Conservation (phyloP, 2,888 invertebrate species). For the Clunio marinus region DNA sequence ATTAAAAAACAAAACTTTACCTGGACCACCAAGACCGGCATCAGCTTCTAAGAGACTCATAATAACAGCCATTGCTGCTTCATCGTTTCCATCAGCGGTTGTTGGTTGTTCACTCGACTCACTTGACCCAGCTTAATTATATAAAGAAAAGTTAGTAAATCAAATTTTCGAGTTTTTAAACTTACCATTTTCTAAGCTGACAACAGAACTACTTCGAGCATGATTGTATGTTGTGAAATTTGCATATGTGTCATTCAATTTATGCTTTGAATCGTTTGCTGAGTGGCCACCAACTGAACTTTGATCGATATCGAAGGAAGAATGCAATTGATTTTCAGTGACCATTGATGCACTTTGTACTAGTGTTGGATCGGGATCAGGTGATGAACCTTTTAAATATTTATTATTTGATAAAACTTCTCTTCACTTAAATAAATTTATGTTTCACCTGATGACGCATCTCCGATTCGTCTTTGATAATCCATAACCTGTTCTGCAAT, state of each 20-base stretch:
- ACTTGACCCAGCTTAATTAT: constrained; percentile 42
- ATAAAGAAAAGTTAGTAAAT: background rate
- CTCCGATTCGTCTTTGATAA: constrained; percentile 55
- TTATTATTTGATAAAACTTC: background rate
- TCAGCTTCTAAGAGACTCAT: constrained; percentile 74
- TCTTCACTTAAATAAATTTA: background rate
- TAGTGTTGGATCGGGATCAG: constrained; percentile 48
- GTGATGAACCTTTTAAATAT: constrained; percentile 47
- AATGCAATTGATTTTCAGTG: constrained; percentile 15
- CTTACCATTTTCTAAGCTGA: constrained; percentile 46
- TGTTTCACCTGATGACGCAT: constrained; percentile 51
- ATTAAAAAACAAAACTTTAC: no score
- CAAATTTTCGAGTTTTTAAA: constrained; percentile 5
- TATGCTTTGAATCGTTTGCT: constrained; percentile 43
- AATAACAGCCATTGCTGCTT: constrained; percentile 87
- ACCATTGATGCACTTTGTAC: background rate
- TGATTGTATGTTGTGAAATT: constrained; percentile 42
- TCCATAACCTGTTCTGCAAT: constrained; percentile 75
- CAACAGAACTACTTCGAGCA: constrained; percentile 49
- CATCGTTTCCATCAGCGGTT: constrained; percentile 69
- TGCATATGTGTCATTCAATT: constrained; percentile 45
- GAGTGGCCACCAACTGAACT: constrained; percentile 40
- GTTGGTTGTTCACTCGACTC: constrained; percentile 9
- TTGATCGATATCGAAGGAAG: constrained; percentile 44
- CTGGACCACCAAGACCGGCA: constrained; percentile 36